Evolutionary conservation across 2,888 invertebrate species (phyloP).

Genomic region (Tanypteryx hageni): DNA sequence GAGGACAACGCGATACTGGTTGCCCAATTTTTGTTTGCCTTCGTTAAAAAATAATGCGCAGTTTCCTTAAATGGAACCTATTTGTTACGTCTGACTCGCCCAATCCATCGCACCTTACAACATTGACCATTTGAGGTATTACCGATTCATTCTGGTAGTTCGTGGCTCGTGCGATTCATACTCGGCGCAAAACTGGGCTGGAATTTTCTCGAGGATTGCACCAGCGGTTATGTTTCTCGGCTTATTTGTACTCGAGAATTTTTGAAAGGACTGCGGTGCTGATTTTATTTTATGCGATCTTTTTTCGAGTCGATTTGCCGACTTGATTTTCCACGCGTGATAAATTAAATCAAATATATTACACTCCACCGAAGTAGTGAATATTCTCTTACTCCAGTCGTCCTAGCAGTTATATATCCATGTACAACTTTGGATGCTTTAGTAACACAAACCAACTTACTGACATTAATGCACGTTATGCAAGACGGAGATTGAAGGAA

Average conservation of each 20-base stretch:
- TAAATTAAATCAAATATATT: not conserved
- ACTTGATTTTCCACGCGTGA: not conserved
- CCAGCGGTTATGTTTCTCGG: not conserved
- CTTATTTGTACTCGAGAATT: not conserved
- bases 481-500: not conserved
- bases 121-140: not conserved
- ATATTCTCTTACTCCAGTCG: not conserved
- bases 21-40: not conserved
- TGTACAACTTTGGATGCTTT: not conserved
- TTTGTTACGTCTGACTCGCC: not conserved
- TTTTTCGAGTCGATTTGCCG: not conserved
- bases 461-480: not conserved
- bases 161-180: not conserved
- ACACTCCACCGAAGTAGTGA: not conserved
- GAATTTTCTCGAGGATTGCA: not conserved
- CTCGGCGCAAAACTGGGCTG: not conserved
- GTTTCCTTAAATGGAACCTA: not conserved
- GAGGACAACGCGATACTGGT: not conserved
- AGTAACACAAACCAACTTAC: not conserved
- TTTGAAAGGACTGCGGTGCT: not conserved
- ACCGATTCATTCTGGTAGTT: not conserved
- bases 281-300: not conserved
- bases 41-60: not conserved
- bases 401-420: not conserved
- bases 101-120: not conserved